Base-by-base conservation (phyloP, 2,797 vertebrate species). In the Thalassophryne amazonica region DNA sequence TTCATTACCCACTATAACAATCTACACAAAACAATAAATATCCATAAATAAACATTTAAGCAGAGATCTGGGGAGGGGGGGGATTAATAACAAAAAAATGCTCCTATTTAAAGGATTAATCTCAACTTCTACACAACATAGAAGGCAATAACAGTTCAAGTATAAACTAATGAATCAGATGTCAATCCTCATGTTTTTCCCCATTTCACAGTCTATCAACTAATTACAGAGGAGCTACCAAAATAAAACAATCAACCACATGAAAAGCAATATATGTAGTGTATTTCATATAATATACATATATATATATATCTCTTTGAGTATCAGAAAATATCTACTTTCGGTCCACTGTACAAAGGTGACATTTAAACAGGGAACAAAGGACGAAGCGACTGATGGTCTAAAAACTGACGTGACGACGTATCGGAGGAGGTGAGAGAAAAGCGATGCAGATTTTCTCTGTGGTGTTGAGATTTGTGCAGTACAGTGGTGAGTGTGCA, bases 251-350 rank as follows among this genome's bases (percentile, higher is more conserved):
- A 71, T 72, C 67, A 66, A 81, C 51, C 70, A 80, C 87, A 61
- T 63, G 62, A 70, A 82, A 86, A 84, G 56, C 74, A 79, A 76
- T 77, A 80, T 76, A 83, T 80, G 75, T 62, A 71, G 76, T 80
- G 83, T 82, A 60, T 82, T 53, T n/a, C 62, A 76, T 84, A 77
- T 47, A 18, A 35, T 12, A 31, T 23, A 16, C 32, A 46, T 67
- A 60, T 64, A 73, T 78, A 29, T 80, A 71, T 85, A 79, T 81
- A 66, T 79, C 77, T 87, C 73, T 88, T 77, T 85, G 80, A 87
- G 81, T 89, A 88, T 91, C 74, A 87, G 87, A 91, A 91, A 91
- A 91, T 88, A 89, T 90, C 83, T 87, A 89, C 83, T 88, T 91
- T 90, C 90, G 86, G 86, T 90, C 89, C 87, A 78, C 83, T 88